A percentile compares a stretch with the other conserved stretches of the same genome.
Conservation (phyloP, 2,797 vertebrate species). For the Gymnopithys bicolor region DNA sequence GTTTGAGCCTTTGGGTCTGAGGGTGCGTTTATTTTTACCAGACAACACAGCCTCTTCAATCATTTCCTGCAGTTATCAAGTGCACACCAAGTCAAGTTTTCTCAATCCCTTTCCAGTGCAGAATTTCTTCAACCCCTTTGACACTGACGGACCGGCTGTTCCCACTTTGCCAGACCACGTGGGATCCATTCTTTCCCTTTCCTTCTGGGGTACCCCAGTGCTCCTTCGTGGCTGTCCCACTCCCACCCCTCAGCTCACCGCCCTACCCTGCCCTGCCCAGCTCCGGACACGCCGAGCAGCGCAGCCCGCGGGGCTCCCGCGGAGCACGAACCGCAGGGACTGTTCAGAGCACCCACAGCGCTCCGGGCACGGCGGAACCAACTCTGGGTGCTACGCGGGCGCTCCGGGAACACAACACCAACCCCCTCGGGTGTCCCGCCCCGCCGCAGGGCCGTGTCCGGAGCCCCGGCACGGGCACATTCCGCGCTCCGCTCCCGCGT, state of each 20-base stretch:
- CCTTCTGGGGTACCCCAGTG: background rate
- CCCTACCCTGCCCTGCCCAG: fast-evolving
- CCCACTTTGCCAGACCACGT: fast-evolving
- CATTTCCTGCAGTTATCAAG: too few relatives aligned
- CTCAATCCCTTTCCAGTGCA: background rate
- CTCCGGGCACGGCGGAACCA: background rate
- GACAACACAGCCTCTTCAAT: fast-evolving
- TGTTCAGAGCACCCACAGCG: too few relatives aligned
- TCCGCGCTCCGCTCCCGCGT: background rate
- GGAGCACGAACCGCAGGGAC: too few relatives aligned
- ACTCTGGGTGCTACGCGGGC: too few relatives aligned
- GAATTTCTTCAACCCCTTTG: background rate
- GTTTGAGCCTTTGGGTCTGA: background rate
- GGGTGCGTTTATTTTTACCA: fast-evolving
- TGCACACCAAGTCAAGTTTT: background rate
- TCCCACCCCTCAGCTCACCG: background rate
- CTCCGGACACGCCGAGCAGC: background rate
- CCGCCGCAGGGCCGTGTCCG: too few relatives aligned
- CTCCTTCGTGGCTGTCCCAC: too few relatives aligned
- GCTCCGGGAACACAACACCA: too few relatives aligned
- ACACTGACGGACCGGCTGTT: background rate
- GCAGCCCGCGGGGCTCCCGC: too few relatives aligned
- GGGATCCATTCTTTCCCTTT: background rate
- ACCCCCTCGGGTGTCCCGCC: background rate
- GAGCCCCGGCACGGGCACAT: too few relatives aligned